Evolutionary conservation across 2,888 invertebrate species (phyloP).

Genomic region (Plagiodera versicolora): DNA sequence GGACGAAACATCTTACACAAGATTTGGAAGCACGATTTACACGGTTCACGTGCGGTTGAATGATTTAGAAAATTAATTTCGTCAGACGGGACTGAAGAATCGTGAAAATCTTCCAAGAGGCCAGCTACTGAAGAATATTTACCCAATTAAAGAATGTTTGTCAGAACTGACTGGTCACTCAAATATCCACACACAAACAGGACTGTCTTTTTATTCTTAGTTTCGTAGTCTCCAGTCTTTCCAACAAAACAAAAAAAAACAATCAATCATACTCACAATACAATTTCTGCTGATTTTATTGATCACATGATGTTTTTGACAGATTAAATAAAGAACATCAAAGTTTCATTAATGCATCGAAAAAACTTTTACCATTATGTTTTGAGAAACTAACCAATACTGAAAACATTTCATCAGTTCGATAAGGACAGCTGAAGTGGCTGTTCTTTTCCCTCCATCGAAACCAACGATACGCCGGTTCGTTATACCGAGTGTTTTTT

Average conservation of each 20-base stretch:
- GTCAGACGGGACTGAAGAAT: neutral
- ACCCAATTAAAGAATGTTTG: neutral
- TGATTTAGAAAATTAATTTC: constrained; percentile 7
- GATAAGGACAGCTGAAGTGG: neutral
- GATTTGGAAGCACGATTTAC: constrained; percentile 11
- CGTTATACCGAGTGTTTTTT: too few relatives aligned
- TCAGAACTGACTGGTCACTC: neutral
- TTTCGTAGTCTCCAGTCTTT: too few relatives aligned
- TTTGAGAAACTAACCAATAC: neutral
- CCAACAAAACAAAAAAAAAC: too few relatives aligned
- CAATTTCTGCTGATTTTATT: too few relatives aligned
- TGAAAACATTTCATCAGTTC: neutral
- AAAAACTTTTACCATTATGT: neutral
- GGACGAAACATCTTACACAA: neutral
- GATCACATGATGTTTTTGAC: too few relatives aligned
- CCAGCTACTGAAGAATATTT: neutral
- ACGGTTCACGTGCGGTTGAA: constrained; percentile 5
- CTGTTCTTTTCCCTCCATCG: neutral
- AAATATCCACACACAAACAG: too few relatives aligned
- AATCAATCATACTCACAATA: too few relatives aligned
- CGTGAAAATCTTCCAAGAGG: neutral
- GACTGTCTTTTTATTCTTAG: too few relatives aligned
- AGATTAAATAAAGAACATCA: too few relatives aligned
- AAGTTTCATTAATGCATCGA: too few relatives aligned
- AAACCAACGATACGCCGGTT: too few relatives aligned